Evolutionary conservation across 1,140 invertebrate species (phyloP).

Genomic region (Drosophila subobscura): DNA sequence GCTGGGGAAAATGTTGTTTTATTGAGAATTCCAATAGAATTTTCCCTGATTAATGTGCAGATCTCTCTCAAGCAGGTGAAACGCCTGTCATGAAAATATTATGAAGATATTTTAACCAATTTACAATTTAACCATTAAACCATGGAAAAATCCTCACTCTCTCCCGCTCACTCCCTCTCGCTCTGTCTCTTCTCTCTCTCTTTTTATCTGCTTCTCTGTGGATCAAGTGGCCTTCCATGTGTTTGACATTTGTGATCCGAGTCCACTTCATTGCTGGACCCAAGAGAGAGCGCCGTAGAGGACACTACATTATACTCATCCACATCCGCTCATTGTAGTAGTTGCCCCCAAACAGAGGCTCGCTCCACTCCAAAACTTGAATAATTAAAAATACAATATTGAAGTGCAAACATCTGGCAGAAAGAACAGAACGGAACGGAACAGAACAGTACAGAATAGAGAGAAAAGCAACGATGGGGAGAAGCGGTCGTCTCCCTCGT

Average conservation of each 20-base stretch:
- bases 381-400: slow-evolving; percentile 74
- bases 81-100: neutral
- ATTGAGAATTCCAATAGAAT: no score
- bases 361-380: slow-evolving; percentile 56
- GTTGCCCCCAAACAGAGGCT: slow-evolving; percentile 21
- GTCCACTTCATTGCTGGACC: slow-evolving; percentile 36
- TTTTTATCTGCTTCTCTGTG: neutral
- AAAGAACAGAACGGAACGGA: slow-evolving; percentile 43
- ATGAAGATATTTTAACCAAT: neutral
- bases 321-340: neutral
- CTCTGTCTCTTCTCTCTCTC: neutral
- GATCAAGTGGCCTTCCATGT: slow-evolving; percentile 19
- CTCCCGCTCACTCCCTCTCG: neutral
- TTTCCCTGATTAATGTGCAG: neutral
- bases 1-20: no score
- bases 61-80: neutral
- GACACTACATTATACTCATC: slow-evolving; percentile 51
- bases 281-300: neutral
- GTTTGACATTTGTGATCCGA: slow-evolving; percentile 52
- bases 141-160: neutral
- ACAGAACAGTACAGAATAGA: no score
- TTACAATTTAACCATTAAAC: neutral
- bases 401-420: slow-evolving; percentile 62
- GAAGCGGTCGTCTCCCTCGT: slow-evolving; percentile 2
- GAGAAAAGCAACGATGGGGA: no score